These are phyloP conservation scores for Aradophagus sp. DNA, from an alignment of 1,140 invertebrate genomes.

Conservation along the genomic window DNA sequence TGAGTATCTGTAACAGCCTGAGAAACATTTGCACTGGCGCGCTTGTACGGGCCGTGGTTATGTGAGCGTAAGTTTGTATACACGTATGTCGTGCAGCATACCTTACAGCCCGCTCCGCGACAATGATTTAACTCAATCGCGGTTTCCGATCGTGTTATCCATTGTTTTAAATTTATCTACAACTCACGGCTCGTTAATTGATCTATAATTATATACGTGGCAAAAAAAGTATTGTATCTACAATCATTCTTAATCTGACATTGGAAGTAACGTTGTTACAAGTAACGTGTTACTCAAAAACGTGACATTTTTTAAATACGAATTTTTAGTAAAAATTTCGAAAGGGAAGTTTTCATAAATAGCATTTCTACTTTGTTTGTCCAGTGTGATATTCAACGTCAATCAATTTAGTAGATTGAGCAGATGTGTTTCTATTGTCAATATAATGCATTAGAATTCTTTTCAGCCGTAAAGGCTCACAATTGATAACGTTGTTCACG, in stretches of 20 bases:
- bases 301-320: too few relatives aligned
- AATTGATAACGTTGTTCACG: slow-evolving; percentile 45
- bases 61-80: slow-evolving; percentile 12
- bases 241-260: too few relatives aligned
- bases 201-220: slow-evolving; percentile 46
- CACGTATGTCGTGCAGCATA: slow-evolving; percentile 37
- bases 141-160: slow-evolving; percentile 27
- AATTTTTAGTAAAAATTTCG: too few relatives aligned
- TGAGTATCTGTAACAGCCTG: slow-evolving; percentile 71
- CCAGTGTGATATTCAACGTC: too few relatives aligned
- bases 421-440: too few relatives aligned
- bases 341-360: too few relatives aligned
- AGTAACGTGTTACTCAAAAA: too few relatives aligned
- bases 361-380: too few relatives aligned
- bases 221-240: too few relatives aligned
- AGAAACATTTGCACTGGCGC: slow-evolving; percentile 70
- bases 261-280: too few relatives aligned
- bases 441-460: too few relatives aligned
- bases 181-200: slow-evolving; percentile 33
- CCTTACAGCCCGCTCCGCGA: slow-evolving; percentile 34
- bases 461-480: not conserved
- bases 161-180: slow-evolving; percentile 51
- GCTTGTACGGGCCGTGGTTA: slow-evolving; percentile 34
- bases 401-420: too few relatives aligned
- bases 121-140: slow-evolving; percentile 49